Evolutionary conservation across 2,797 vertebrate genomes (phyloP).

Genomic region (Mus minutoides): DNA sequence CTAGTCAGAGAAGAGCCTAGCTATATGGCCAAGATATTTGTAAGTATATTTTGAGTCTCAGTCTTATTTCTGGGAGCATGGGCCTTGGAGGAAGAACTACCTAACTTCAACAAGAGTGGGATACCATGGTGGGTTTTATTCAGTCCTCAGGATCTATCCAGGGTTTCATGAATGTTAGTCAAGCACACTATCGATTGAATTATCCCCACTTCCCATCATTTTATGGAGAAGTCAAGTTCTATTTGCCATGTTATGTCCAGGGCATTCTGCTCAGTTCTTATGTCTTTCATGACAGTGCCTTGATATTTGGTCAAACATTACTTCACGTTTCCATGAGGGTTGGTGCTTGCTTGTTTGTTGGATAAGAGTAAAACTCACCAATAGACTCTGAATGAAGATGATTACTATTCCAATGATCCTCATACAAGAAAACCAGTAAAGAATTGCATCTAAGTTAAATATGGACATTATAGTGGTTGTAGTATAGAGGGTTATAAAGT

Average conservation of each 20-base stretch:
- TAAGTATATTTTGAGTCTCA: neutral
- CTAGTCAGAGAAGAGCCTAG: neutral
- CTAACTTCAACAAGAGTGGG: neutral
- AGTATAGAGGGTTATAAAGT: neutral
- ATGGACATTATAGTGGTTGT: neutral
- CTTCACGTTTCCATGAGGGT: neutral
- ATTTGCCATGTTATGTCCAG: neutral
- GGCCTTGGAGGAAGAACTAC: neutral
- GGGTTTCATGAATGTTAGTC: neutral
- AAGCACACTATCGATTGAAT: neutral
- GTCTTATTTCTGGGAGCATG: neutral
- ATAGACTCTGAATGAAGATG: slow-evolving; percentile 1
- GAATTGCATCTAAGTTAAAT: neutral
- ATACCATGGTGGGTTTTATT: too few species aligned
- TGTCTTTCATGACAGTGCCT: neutral
- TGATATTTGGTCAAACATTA: neutral
- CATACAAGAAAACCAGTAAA: neutral
- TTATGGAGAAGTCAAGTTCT: neutral
- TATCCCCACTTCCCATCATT: neutral
- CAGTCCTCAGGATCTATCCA: neutral
- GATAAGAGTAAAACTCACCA: neutral
- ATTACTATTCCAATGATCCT: neutral
- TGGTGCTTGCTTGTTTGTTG: neutral
- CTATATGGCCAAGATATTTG: neutral
- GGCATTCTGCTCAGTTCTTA: neutral